Conservation (phyloP, 2,113 vertebrate genomes). For the Aptenodytes patagonicus region DNA sequence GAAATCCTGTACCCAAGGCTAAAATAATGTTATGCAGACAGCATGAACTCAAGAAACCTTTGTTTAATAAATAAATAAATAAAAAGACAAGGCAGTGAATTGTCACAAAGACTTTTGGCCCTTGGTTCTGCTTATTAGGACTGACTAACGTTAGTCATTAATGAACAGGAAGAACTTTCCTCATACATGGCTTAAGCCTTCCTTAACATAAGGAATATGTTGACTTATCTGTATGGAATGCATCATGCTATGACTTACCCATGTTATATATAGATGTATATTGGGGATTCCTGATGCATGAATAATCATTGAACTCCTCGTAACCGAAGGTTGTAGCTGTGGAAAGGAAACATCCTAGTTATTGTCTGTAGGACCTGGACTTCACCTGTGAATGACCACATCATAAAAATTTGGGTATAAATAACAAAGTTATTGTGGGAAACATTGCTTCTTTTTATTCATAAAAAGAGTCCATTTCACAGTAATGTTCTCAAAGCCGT, state of each 20-base stretch:
- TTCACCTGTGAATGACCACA: background rate
- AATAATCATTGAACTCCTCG: background rate
- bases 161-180: constrained; percentile 19
- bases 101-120: background rate
- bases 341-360: background rate
- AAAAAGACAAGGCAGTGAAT: background rate
- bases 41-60: background rate
- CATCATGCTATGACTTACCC: background rate
- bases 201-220: background rate
- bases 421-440: background rate
- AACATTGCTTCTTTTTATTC: background rate
- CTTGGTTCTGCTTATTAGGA: background rate
- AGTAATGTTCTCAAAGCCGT: background rate
- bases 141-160: background rate
- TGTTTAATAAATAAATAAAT: background rate
- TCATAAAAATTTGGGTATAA: background rate
- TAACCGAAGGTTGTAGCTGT: background rate
- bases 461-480: background rate
- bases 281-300: background rate
- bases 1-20: background rate
- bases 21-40: background rate
- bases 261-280: background rate
- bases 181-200: background rate
- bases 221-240: constrained; percentile 55
- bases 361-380: background rate